phyloP scores from a whole-genome alignment of 2,113 vertebrate species.

The Eudyptes chrysolophus region DNA sequence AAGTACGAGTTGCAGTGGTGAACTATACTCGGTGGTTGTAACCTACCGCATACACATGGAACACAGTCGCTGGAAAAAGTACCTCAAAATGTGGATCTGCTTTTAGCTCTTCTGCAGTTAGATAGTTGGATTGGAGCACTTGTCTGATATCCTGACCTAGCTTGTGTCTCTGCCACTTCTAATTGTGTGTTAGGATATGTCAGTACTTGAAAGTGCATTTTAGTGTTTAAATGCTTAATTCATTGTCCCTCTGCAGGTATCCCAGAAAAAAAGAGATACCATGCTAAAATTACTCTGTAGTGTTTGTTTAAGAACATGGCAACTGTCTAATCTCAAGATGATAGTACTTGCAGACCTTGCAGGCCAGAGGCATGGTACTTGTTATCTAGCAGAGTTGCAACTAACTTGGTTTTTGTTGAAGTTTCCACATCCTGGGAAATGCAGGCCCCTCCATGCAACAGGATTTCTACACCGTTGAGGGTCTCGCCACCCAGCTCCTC shows the following conservation, averaged over 20 bases:
- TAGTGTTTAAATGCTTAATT: background rate
- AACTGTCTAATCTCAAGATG: background rate
- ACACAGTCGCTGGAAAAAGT: background rate
- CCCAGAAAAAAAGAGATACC: background rate
- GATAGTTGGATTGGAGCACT: background rate
- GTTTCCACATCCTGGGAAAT: constrained; percentile 89
- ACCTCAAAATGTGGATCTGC: background rate
- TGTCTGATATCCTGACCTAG: background rate
- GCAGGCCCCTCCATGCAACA: constrained; percentile 88
- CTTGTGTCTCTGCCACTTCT: background rate
- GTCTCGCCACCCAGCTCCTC: constrained; percentile 82
- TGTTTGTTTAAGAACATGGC: background rate
- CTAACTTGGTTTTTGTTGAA: constrained; percentile 52
- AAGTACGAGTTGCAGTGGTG: background rate
- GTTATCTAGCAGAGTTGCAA: background rate
- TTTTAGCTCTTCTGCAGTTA: background rate
- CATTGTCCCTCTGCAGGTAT: background rate
- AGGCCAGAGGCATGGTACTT: background rate
- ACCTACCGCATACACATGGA: background rate
- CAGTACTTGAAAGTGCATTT: background rate
- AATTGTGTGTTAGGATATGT: background rate
- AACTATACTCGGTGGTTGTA: background rate
- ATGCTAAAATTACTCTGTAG: background rate
- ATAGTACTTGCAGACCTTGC: background rate
- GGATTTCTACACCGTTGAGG: constrained; percentile 91